These are phyloP conservation scores for Anabas testudineus DNA, from an alignment of 2,797 vertebrate genomes.

Conservation along the genomic window DNA sequence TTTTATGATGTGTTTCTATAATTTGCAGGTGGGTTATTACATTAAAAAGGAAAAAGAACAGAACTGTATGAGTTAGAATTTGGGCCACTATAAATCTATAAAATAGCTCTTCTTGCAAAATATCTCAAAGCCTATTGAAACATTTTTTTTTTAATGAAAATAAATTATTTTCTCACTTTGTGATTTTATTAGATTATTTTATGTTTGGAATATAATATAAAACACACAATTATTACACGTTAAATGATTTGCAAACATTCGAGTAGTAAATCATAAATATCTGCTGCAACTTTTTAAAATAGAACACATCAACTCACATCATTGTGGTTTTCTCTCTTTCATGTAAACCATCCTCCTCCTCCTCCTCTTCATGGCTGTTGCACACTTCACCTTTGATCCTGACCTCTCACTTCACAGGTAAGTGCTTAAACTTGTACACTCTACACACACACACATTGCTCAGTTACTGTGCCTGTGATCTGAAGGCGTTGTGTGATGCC, in stretches of 20 bases:
- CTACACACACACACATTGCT: slow-evolving; percentile 27
- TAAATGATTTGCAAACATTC: neutral
- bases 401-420: slow-evolving; percentile 64
- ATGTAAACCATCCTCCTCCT: slow-evolving; percentile 49
- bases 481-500: slow-evolving; percentile 40
- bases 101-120: neutral
- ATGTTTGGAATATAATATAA: neutral
- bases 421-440: slow-evolving; percentile 45
- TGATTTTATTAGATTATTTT: neutral
- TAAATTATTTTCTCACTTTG: too few species aligned
- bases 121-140: neutral
- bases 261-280: neutral
- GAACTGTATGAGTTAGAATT: neutral
- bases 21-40: neutral
- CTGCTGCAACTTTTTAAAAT: neutral
- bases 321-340: slow-evolving; percentile 36
- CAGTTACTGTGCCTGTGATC: slow-evolving; percentile 52
- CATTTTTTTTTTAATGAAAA: slow-evolving; percentile 1
- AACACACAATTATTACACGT: neutral
- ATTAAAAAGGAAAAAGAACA: neutral
- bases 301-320: neutral
- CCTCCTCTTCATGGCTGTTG: slow-evolving; percentile 25
- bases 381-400: slow-evolving; percentile 36
- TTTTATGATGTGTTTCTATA: neutral
- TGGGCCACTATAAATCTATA: neutral